A percentile compares a stretch with the other conserved stretches of the same genome.
These are phyloP conservation scores for Lasioglossum malachurum DNA, from an alignment of 2,888 invertebrate species.

Conservation along the genomic window DNA sequence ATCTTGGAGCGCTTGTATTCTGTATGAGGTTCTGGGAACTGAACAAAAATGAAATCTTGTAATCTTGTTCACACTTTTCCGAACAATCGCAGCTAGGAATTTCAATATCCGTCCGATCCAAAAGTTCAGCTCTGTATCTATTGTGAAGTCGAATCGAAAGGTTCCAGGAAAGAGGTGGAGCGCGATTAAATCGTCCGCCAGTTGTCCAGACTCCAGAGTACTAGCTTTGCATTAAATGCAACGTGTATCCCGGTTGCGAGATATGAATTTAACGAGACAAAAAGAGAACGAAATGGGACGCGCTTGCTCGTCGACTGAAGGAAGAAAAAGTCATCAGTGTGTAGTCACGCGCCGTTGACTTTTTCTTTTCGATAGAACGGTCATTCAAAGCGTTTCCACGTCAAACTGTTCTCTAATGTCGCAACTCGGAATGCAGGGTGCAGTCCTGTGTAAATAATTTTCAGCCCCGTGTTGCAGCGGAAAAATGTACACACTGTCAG, in stretches of 20 bases:
- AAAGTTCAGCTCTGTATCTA: neutral
- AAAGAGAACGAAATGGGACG: neutral
- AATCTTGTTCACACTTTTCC: neutral
- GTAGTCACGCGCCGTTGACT: neutral
- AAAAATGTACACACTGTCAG: neutral
- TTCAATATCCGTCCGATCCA: neutral
- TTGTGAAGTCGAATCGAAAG: neutral
- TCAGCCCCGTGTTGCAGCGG: neutral
- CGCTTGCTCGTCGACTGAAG: neutral
- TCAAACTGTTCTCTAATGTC: neutral
- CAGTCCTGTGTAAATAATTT: neutral
- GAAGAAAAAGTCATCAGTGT: neutral
- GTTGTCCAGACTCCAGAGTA: neutral
- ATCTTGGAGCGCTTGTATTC: too few relatives aligned
- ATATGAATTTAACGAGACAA: constrained; percentile 5
- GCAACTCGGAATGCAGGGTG: constrained; percentile 3
- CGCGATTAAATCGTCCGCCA: neutral
- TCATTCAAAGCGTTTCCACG: neutral
- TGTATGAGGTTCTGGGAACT: too few relatives aligned
- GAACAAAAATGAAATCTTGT: too few relatives aligned
- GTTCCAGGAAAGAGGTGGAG: neutral
- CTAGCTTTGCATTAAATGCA: neutral
- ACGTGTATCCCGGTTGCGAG: neutral
- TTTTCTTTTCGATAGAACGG: constrained; percentile 1
- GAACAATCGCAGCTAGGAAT: too few relatives aligned